Conservation (phyloP, 2,113 vertebrate species). For the Siphamia tubifer region DNA sequence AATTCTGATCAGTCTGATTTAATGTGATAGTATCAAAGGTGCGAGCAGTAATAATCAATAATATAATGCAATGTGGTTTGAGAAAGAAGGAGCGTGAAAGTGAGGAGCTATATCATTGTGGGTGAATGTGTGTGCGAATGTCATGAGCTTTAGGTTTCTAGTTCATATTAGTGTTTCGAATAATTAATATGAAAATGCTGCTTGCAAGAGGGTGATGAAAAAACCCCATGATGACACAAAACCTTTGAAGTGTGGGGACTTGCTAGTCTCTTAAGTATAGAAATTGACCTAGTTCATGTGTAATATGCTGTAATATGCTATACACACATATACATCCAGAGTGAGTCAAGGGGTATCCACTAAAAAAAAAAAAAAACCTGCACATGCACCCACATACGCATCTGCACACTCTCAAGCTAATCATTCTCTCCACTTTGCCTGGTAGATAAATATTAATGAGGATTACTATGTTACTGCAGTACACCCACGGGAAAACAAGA, state of each 20-base stretch:
- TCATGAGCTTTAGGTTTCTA: neutral
- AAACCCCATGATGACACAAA: conserved; percentile 19
- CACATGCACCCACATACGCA: neutral
- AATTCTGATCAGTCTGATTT: conserved; percentile 61
- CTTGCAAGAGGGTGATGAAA: conserved; percentile 1
- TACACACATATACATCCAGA: conserved; percentile 24
- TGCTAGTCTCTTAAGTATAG: conserved; percentile 38
- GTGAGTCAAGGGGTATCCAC: conserved; percentile 10
- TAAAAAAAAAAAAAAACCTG: neutral
- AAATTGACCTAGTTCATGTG: conserved; percentile 64
- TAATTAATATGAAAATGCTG: conserved; percentile 25
- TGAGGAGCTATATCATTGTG: neutral
- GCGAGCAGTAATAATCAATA: conserved; percentile 63
- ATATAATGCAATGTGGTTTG: conserved; percentile 22
- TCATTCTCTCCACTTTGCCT: conserved; percentile 67
- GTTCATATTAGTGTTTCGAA: neutral
- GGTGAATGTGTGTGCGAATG: neutral
- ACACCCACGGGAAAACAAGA: conserved; percentile 65
- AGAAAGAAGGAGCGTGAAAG: conserved; percentile 21
- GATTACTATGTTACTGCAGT: conserved; percentile 69
- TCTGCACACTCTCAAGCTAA: conserved; percentile 39
- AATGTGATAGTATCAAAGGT: conserved; percentile 65
- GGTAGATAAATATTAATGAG: conserved; percentile 79
- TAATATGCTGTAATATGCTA: conserved; percentile 13
- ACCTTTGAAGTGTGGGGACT: conserved; percentile 50